Percentiles rank a stretch among this genome's conserved stretches.
Conservation (phyloP, 2,797 vertebrate species). For the Helicolenus hilgendorfi region DNA sequence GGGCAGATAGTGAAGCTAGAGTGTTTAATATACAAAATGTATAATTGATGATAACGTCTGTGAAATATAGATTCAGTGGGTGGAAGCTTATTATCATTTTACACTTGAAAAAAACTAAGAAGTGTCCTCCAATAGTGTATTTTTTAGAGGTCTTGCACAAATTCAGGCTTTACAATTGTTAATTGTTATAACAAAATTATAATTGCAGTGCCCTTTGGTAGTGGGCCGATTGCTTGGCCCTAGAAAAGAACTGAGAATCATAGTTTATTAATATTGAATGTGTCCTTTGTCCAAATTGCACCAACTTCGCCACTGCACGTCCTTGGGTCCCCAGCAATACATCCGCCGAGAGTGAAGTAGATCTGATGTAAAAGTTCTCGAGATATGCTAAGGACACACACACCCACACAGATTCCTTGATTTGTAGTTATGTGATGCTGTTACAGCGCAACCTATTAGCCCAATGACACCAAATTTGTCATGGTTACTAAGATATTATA, state of each 20-base stretch:
- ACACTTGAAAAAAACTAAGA: conserved; percentile 3
- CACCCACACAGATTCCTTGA: no score
- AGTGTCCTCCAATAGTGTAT: background rate
- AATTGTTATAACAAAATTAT: no score
- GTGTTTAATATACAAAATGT: conserved; percentile 81
- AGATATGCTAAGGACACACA: no score
- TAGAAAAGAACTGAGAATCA: background rate
- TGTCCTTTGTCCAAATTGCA: no score
- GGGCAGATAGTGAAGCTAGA: conserved; percentile 50
- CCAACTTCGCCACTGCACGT: background rate
- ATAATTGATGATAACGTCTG: conserved; percentile 77
- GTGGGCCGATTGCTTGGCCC: no score
- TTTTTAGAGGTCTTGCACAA: background rate
- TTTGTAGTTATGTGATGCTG: no score
- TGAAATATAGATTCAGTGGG: conserved; percentile 50
- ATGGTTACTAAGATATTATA: background rate
- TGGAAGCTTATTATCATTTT: conserved; percentile 56
- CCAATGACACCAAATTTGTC: no score
- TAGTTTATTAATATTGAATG: no score
- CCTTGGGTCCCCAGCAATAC: background rate
- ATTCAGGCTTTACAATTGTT: background rate
- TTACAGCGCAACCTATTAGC: no score
- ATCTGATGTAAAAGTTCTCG: fast-evolving
- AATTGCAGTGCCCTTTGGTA: no score
- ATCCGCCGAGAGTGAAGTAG: no score